Base-by-base conservation (phyloP, 2,113 vertebrate genomes). In the Eulemur macaco region DNA sequence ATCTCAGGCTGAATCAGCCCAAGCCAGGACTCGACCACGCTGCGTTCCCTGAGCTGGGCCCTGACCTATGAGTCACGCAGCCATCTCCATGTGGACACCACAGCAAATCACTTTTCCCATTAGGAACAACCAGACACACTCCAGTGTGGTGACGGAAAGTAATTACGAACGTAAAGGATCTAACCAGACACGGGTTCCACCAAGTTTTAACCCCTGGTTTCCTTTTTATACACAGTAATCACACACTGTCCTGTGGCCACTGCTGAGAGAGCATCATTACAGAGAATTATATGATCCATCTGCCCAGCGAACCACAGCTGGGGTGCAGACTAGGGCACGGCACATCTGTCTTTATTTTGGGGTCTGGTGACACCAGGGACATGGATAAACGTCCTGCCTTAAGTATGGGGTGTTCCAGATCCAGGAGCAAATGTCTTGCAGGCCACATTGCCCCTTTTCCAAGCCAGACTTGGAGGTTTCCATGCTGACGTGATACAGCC, bases 31-130 rank as follows among this genome's bases (percentile, higher is more conserved):
- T 92, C 14, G 42, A 95, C 69, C 81, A 42, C 76, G 47, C 17
- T 7, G 66, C 5, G 1, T 74, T 93, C 89, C 63, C 78, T 29
- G 73, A 96, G 63, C 91, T 39, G 77, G 77, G 91, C 63, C 93
- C 84, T 52, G 47, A 50, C 93, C 82, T n/a, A 17, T 97, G 97
- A 97, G 91, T 97, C 97, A 98, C 64, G 71, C 21, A 0, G 71
- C 81, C 69, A 91, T 47, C 83, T 91, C 86, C 50, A 9, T 86
- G 93, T 54, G 89, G 93, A 86, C 31, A 5, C 96, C 89, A 77
- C 89, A 96, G 95, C 85, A 96, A 97, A 97, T 98, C 95, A 96
- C 95, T 97, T 94, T 96, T 97, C 97, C 97, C 95, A 94, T 96
- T 97, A 84, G 47, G 91, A 98, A 92, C 89, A 96, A 90, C 69